Percentiles rank a stretch among this genome's conserved stretches.
Conservation (phyloP, 92 coral and sea anemone genomes). For the Epizoanthus stellaris region DNA sequence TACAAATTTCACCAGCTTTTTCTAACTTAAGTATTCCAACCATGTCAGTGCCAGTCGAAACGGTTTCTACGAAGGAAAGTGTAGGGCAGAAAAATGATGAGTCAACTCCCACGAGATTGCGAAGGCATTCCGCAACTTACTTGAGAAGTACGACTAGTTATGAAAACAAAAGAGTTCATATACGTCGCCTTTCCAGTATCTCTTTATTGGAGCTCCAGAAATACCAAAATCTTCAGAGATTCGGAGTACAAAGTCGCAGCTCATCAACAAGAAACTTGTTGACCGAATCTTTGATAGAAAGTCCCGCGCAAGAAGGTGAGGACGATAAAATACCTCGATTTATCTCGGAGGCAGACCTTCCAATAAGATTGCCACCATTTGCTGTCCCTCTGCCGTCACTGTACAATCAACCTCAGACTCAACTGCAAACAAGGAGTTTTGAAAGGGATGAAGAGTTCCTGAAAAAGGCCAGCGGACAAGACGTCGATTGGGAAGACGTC, state of each 20-base stretch:
- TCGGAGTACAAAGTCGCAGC: background rate
- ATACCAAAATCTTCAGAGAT: background rate
- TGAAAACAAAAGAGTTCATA: slow-evolving; percentile 44
- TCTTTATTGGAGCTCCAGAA: slow-evolving; percentile 51
- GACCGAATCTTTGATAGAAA: background rate
- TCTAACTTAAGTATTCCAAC: slow-evolving; percentile 6
- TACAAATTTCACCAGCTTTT: background rate
- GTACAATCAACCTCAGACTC: slow-evolving; percentile 36
- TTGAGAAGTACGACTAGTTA: slow-evolving; percentile 47
- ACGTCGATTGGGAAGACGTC: slow-evolving; percentile 31
- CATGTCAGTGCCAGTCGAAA: background rate
- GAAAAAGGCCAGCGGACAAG: slow-evolving; percentile 13
- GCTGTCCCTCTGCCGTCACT: slow-evolving; percentile 52
- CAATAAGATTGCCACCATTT: slow-evolving; percentile 57
- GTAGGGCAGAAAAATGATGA: background rate
- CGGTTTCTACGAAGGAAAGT: background rate
- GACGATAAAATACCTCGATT: background rate
- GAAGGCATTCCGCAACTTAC: slow-evolving; percentile 5
- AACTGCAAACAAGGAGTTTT: slow-evolving; percentile 43
- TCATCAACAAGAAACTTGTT: background rate
- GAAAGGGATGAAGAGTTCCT: slow-evolving; percentile 22
- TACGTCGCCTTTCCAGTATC: slow-evolving; percentile 42
- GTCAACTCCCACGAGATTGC: background rate
- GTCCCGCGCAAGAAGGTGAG: background rate
- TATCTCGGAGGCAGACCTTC: slow-evolving; percentile 51